These are phyloP conservation scores for Agrochola circellaris DNA, from an alignment of 2,888 invertebrate species.

Conservation along the genomic window DNA sequence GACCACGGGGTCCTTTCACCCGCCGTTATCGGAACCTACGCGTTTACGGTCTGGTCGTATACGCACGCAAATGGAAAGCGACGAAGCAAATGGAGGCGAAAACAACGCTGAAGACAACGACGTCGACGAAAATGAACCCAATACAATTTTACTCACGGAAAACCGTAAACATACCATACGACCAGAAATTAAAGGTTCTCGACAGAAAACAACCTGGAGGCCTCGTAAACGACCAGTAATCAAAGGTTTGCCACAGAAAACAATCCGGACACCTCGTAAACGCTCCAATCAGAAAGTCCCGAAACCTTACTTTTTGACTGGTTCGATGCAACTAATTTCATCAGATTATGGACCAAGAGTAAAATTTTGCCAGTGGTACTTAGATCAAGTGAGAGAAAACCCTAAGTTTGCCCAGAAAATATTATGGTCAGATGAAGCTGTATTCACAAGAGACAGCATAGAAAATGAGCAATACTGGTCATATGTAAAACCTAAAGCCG, in stretches of 20 bases:
- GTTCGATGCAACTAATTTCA: slow-evolving; percentile 3
- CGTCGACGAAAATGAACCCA: not conserved
- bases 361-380: slow-evolving; percentile 35
- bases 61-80: not conserved
- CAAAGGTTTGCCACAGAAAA: not conserved
- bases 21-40: slow-evolving; percentile 4
- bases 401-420: slow-evolving; percentile 2
- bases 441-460: slow-evolving; percentile 18
- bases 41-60: slow-evolving; percentile 24
- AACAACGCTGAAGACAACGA: not conserved
- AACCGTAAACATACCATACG: not conserved
- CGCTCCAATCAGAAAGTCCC: not conserved
- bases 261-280: not conserved
- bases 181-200: not conserved
- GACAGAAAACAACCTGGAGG: not conserved
- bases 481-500: slow-evolving; percentile 5
- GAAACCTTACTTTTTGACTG: not conserved
- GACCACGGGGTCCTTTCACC: slow-evolving; percentile 20
- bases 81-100: not conserved
- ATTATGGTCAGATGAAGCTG: slow-evolving; percentile 31
- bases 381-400: slow-evolving; percentile 14
- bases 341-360: slow-evolving; percentile 12
- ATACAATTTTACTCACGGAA: not conserved
- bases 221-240: not conserved
- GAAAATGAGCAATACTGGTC: slow-evolving; percentile 17